Evolutionary conservation across 2,797 vertebrate species (phyloP).

Genomic region (Macropodus opercularis): DNA sequence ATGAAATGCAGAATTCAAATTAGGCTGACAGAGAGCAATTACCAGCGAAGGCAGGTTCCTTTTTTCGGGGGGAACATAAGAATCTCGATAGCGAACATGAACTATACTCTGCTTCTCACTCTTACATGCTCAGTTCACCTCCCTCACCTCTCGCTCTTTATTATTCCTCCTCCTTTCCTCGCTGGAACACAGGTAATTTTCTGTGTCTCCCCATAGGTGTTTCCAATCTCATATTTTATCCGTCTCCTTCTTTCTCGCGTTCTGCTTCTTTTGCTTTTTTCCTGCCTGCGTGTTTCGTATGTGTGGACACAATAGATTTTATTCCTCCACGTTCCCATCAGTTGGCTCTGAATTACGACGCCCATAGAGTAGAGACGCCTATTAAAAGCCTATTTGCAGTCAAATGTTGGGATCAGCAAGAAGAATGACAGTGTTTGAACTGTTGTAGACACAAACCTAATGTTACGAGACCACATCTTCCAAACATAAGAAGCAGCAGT

Average conservation of each 20-base stretch:
- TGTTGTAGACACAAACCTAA: constrained; percentile 45
- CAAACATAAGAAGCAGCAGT: background rate
- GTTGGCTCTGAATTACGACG: constrained; percentile 55
- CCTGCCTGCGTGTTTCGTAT: constrained; percentile 26
- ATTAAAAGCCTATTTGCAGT: constrained; percentile 68
- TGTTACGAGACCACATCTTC: constrained; percentile 21
- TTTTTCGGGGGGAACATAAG: constrained; percentile 47
- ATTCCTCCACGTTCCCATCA: constrained; percentile 46
- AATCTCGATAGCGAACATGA: constrained; percentile 50
- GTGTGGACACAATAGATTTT: constrained; percentile 45
- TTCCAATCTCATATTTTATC: constrained; percentile 23
- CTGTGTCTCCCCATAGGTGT: constrained; percentile 22
- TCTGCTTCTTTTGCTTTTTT: constrained; percentile 6
- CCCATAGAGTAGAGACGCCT: constrained; percentile 39
- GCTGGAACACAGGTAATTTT: constrained; percentile 38
- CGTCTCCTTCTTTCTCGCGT: constrained; percentile 9
- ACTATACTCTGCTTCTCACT: constrained; percentile 43
- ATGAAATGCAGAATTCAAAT: constrained; percentile 82
- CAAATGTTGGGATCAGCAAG: constrained; percentile 43
- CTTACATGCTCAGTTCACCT: constrained; percentile 17
- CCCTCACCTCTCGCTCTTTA: constrained; percentile 4
- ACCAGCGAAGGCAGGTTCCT: constrained; percentile 61
- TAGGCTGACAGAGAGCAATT: constrained; percentile 78
- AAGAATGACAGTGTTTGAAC: constrained; percentile 37
- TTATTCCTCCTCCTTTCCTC: constrained; percentile 16